Evolutionary conservation across 2,888 invertebrate species (phyloP).

Genomic region (Perizoma flavofasciatum): DNA sequence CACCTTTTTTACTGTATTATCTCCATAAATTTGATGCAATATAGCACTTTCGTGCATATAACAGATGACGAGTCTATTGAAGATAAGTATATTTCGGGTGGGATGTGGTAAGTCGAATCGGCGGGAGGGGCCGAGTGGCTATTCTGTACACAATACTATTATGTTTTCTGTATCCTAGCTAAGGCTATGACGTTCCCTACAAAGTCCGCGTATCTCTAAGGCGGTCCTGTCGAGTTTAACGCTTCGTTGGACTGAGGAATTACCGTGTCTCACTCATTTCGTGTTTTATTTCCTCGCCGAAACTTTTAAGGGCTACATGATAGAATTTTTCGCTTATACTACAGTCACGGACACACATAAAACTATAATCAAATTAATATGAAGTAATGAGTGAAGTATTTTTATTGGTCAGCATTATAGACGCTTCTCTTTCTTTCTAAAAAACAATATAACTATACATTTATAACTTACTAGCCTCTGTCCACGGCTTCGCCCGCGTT

Average conservation of each 20-base stretch:
- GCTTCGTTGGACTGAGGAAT: slow-evolving; percentile 53
- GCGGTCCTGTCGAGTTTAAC: slow-evolving; percentile 45
- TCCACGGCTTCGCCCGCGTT: no score
- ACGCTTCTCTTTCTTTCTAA: not conserved
- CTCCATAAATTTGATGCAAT: no score
- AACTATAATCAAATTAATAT: not conserved
- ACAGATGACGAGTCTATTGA: no score
- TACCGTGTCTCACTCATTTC: slow-evolving; percentile 41
- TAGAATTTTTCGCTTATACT: slow-evolving; percentile 1
- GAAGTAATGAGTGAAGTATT: not conserved
- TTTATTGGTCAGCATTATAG: not conserved
- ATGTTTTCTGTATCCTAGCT: no score
- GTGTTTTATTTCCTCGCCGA: slow-evolving; percentile 41
- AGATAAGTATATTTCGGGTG: no score
- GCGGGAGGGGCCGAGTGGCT: no score
- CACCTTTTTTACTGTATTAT: no score
- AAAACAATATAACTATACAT: no score
- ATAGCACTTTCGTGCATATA: no score
- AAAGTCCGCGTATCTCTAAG: slow-evolving; percentile 11
- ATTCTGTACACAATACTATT: no score
- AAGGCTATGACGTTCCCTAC: slow-evolving; percentile 1
- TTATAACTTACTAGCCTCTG: no score
- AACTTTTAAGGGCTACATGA: slow-evolving; percentile 4
- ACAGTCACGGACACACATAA: slow-evolving; percentile 1
- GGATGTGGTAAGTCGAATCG: no score